A percentile compares a stretch with the other conserved stretches of the same genome.
Conservation (phyloP, 2,797 vertebrate genomes). For the Eulemur rubriventer region DNA sequence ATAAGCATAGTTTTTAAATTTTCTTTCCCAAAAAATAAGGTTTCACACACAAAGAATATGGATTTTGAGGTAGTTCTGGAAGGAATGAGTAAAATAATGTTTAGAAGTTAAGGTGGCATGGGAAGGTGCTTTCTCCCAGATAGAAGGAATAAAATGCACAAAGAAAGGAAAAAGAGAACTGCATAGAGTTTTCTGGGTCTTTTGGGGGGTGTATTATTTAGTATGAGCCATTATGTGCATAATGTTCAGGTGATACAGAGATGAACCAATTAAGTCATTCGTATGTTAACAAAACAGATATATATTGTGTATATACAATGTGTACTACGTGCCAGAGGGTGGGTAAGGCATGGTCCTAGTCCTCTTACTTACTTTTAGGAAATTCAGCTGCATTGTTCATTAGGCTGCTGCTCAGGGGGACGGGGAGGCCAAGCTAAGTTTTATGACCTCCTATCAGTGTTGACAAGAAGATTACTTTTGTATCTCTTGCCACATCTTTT, state of each 20-base stretch:
- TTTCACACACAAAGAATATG: neutral
- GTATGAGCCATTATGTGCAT: neutral
- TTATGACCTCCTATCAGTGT: neutral
- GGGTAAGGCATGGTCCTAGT: neutral
- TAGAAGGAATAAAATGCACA: neutral
- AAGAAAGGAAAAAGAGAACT: neutral
- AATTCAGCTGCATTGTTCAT: neutral
- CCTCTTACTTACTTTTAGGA: neutral
- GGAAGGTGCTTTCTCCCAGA: neutral
- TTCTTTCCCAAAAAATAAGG: neutral
- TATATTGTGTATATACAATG: neutral
- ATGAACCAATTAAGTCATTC: neutral
- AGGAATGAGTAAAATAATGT: neutral
- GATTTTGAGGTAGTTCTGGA: neutral
- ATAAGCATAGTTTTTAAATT: neutral
- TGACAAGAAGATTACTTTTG: neutral
- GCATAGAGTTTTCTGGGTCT: neutral
- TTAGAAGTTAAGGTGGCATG: neutral
- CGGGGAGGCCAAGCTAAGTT: neutral
- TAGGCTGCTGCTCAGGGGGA: neutral
- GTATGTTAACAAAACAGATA: neutral
- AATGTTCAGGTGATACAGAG: neutral
- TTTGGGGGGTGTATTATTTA: neutral
- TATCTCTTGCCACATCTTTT: neutral
- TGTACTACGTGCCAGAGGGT: neutral